These are phyloP conservation scores for Cylindroiulus punctatus DNA, from an alignment of 2,888 invertebrate species.

Conservation along the genomic window DNA sequence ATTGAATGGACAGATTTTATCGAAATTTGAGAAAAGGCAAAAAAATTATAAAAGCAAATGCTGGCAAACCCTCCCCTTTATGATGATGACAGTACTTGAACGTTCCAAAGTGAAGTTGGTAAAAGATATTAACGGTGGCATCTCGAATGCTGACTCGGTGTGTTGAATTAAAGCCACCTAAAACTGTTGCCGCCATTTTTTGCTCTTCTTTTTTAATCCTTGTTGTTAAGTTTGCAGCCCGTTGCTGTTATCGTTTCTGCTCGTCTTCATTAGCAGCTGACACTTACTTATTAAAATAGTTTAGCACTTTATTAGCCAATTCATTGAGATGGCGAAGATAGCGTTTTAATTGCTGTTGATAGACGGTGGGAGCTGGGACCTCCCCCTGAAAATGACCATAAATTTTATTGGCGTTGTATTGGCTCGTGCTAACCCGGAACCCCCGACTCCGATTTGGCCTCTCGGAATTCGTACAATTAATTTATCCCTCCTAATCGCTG, in stretches of 20 bases:
- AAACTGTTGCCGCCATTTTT: neutral
- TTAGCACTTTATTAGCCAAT: neutral
- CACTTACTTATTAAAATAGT: conserved; percentile 5
- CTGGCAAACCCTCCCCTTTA: no score
- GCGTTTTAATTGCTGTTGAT: neutral
- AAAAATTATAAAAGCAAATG: no score
- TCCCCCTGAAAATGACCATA: neutral
- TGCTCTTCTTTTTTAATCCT: neutral
- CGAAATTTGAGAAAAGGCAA: no score
- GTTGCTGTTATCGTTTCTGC: neutral
- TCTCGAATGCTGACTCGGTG: no score
- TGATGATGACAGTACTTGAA: no score
- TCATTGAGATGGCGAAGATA: neutral
- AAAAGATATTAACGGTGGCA: no score
- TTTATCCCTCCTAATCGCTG: neutral
- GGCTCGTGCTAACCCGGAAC: neutral
- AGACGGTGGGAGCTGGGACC: neutral
- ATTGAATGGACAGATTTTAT: no score
- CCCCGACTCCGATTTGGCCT: neutral
- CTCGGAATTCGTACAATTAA: neutral
- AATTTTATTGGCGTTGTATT: neutral
- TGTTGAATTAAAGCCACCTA: no score
- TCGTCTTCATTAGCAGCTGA: neutral
- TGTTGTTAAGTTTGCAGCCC: neutral
- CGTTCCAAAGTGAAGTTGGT: no score